Evolutionary conservation across 2,888 invertebrate species (phyloP).

Genomic region (Caenorhabditis sp.): DNA sequence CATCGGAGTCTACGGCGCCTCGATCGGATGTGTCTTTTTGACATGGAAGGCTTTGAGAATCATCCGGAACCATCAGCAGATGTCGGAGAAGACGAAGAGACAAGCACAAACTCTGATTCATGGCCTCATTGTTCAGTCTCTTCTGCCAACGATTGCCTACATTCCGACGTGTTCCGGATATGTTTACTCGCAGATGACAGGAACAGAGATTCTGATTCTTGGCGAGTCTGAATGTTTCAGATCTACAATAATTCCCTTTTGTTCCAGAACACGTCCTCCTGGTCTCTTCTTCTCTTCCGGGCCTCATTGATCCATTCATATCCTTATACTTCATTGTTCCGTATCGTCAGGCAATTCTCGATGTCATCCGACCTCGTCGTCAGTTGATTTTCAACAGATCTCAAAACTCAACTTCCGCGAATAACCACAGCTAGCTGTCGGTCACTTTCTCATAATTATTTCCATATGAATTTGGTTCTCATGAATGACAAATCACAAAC

Average conservation of each 20-base stretch:
- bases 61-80: conserved; percentile 42
- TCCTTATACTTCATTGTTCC: conserved; percentile 61
- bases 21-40: conserved; percentile 28
- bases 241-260: neutral
- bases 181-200: conserved; percentile 26
- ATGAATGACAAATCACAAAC: too few relatives aligned
- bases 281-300: conserved; percentile 42
- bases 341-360: conserved; percentile 50
- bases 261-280: conserved; percentile 39
- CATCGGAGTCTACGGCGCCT: conserved; percentile 49
- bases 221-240: too few relatives aligned
- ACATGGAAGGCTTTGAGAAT: conserved; percentile 40
- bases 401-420: conserved; percentile 30
- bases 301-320: conserved; percentile 49
- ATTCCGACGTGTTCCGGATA: conserved; percentile 42
- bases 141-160: conserved; percentile 33
- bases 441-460: too few relatives aligned
- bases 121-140: conserved; percentile 50
- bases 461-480: too few relatives aligned
- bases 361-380: conserved; percentile 18
- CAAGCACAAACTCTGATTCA: conserved; percentile 53
- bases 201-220: conserved; percentile 25
- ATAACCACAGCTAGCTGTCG: neutral
- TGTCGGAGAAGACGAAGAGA: conserved; percentile 57
- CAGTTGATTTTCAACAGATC: conserved; percentile 11